Evolutionary conservation across 2,888 invertebrate genomes (phyloP), one percentile per base, ranked within the genome.

Genomic region (Amiota mariae): DNA sequence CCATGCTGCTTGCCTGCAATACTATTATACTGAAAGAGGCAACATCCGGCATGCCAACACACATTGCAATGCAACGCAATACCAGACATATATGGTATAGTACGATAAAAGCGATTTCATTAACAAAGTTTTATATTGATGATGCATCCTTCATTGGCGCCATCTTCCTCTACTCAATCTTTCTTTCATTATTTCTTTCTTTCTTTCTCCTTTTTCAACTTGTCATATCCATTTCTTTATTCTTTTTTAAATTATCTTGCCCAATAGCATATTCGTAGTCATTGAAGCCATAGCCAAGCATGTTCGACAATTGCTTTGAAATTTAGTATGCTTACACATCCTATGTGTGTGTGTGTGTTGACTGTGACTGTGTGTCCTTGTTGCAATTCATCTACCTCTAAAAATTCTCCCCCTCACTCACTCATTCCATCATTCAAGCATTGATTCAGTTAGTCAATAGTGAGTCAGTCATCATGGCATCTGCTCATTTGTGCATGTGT

Each of bases 61-160:
- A 18, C 47, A 48, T 18, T 13, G 66, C 48, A 47, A 48, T 15
- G 47, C 48, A 47, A 64, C 4, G 63, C 18, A 36, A 46, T 15
- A 12, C 15, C 12, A n/a, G 11, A n/a, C 48, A 66, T 51, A 36
- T 36, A 36, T 36, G 6, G 4, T 6, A 6, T 36, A 36, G 24
- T 54, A 67, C 75, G 68, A 78, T 73, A 77, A 79, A 78, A 84
- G 84, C 82, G 84, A 80, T 82, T 82, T 82, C 84, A 82, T 83
- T 83, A 84, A 83, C 83, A 84, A 85, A 85, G 85, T 85, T 83
- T 82, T 80, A 81, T 78, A 79, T 82, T 84, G 85, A 85, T 84
- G 82, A 84, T 84, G 82, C 82, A 70, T 77, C 48, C 80, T 79
- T 80, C 75, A 73, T 77, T 79, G 76, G 76, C 76, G 59, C 54